Base-by-base conservation (phyloP, 1,140 invertebrate species). In the Drosophila pachea region DNA sequence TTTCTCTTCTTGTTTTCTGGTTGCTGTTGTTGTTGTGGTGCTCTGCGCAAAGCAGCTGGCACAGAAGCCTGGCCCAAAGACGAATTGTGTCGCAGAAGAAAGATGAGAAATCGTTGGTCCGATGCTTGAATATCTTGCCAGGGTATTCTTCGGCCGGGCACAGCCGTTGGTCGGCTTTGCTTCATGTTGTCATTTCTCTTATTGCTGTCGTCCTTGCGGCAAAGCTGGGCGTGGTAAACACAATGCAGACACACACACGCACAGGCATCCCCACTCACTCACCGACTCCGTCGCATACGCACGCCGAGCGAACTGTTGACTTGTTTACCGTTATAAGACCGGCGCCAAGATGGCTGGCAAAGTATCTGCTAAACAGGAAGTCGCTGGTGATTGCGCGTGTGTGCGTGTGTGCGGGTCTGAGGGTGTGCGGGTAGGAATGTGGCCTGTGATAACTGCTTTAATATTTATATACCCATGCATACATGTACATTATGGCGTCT, bases 281-380 rank as follows among this genome's bases (percentile, higher is more conserved):
- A 53, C 8, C 29, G 11, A 36, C 8, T n/a, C n/a, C n/a, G n/a
- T n/a, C n/a, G n/a, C n/a, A 55, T 16, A 67, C 35, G 36, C 3
- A 62, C 7, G 22, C 7, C 31, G n/a, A 47, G 47, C 42, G 31
- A 40, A 50, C 49, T 31, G 74, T 78, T 66, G 78, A 74, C 72
- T 83, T 83, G 72, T 71, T 75, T 84, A 75, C 71, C 56, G 50
- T 74, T 74, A 42, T 65, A 64, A 65, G 59, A 74, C 60, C 68
- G 68, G 14, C 36, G 55, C 61, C 68, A 61, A 67, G 72, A 65
- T 77, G 77, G 77, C 68, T 60, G 76, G 55, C 63, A 56, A 56
- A 68, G 58, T 42, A 63, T 22, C 33, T 47, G 49, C 48, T 38
- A 45, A 60, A 63, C 59, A 58, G 70, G 59, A 73, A 47, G 60